A percentile compares a stretch with the other conserved stretches of the same genome.
phyloP scores from a whole-genome alignment of 2,888 invertebrate species.

The Drosophila atripex region DNA sequence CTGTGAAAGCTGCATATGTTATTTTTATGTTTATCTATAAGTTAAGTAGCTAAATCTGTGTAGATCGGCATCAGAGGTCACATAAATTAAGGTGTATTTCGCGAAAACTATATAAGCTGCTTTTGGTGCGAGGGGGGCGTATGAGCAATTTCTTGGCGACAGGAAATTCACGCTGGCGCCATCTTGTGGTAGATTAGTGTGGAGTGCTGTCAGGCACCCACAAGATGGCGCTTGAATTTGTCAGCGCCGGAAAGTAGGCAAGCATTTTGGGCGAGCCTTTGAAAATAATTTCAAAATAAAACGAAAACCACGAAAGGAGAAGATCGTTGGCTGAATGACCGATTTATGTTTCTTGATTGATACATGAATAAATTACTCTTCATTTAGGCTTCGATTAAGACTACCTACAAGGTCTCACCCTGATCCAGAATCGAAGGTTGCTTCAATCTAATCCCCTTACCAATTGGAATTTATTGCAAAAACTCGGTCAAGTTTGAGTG shows the following conservation, averaged over 20 bases:
- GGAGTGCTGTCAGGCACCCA: neutral
- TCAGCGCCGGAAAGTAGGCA: constrained; percentile 58
- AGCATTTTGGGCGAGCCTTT: constrained; percentile 7
- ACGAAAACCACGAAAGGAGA: neutral
- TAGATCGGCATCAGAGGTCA: constrained; percentile 57
- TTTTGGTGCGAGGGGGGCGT: constrained; percentile 45
- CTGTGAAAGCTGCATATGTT: constrained; percentile 35
- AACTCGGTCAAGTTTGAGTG: constrained; percentile 66
- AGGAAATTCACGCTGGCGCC: constrained; percentile 1
- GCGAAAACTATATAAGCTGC: constrained; percentile 9
- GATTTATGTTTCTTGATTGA: neutral
- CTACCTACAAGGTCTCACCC: constrained; percentile 7
- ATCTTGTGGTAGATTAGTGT: neutral
- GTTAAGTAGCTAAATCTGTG: constrained; percentile 48
- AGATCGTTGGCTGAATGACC: no score
- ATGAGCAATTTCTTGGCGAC: constrained; percentile 52
- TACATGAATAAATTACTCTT: constrained; percentile 17
- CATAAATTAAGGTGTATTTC: constrained; percentile 55
- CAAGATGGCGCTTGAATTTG: constrained; percentile 41
- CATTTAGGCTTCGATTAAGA: constrained; percentile 3
- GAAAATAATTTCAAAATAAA: neutral
- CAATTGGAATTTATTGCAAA: constrained; percentile 9
- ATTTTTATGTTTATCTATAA: constrained; percentile 37
- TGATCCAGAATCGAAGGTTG: constrained; percentile 49
- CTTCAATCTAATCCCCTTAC: constrained; percentile 53